A percentile compares a stretch with the other conserved stretches of the same genome.
These are phyloP conservation scores for Megalopta genalis DNA, from an alignment of 1,140 invertebrate species.

Conservation along the genomic window DNA sequence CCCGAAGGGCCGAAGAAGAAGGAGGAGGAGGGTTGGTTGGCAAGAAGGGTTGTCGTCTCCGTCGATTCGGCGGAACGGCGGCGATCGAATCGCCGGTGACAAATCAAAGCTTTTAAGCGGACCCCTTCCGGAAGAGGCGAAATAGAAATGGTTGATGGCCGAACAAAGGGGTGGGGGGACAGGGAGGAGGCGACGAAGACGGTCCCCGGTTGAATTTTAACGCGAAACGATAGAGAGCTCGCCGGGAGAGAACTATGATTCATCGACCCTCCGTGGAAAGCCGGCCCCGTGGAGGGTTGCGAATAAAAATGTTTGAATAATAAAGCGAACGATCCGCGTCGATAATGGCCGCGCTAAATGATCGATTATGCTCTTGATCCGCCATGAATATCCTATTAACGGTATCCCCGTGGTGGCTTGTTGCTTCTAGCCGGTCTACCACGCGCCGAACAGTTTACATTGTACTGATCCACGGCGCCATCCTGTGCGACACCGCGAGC, in stretches of 20 bases:
- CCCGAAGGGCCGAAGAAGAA: too few species aligned
- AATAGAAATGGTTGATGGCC: not conserved
- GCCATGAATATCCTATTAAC: not conserved
- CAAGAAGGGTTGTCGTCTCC: constrained; percentile 28
- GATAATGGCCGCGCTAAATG: not conserved
- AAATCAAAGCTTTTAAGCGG: constrained; percentile 27
- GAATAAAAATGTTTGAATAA: constrained; percentile 37
- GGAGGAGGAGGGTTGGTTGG: too few species aligned
- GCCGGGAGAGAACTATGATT: not conserved
- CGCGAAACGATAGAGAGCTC: not conserved
- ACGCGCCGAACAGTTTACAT: constrained; percentile 21
- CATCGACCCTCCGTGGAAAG: not conserved
- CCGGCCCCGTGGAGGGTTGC: not conserved
- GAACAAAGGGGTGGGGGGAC: not conserved
- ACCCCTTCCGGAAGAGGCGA: not conserved
- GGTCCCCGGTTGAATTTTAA: constrained; percentile 6
- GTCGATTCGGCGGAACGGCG: constrained; percentile 21
- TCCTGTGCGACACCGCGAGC: not conserved
- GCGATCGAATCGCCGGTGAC: constrained; percentile 30
- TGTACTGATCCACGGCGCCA: not conserved
- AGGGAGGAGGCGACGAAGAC: too few species aligned
- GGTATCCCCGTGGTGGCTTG: not conserved
- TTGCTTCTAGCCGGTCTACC: not conserved
- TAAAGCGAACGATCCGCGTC: constrained; percentile 6
- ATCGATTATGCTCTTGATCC: constrained; percentile 8